Evolutionary conservation across 2,797 vertebrate genomes (phyloP).

Genomic region (Enteromius afrohamiltoni): DNA sequence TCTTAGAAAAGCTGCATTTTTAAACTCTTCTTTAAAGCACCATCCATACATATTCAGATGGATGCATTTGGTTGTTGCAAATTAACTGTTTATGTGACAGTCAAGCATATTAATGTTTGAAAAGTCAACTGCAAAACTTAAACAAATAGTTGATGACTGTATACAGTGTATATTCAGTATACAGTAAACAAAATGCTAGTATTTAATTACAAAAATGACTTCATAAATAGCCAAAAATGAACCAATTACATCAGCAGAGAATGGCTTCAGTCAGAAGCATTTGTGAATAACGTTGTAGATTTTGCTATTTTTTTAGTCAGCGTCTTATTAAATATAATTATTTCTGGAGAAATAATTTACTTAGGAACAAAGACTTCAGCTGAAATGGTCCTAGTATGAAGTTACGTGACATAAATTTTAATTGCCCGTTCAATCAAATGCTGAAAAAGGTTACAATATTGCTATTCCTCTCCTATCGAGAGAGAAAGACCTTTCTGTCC

Average conservation of each 20-base stretch:
- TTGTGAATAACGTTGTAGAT: background rate
- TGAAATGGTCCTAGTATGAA: background rate
- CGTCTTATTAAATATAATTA: constrained; percentile 42
- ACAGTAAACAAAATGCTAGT: background rate
- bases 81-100: background rate
- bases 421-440: constrained; percentile 61
- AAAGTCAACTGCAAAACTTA: background rate
- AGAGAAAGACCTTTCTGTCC: constrained; percentile 28
- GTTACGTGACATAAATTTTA: constrained; percentile 51
- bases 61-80: background rate
- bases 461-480: constrained; percentile 50
- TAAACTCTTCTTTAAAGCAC: constrained; percentile 10
- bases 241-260: background rate
- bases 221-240: background rate
- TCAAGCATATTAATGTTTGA: background rate
- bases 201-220: background rate
- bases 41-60: background rate
- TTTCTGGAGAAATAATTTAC: constrained; percentile 30
- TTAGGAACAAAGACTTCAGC: background rate
- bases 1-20: background rate
- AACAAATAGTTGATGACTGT: background rate
- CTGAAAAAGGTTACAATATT: constrained; percentile 54
- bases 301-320: background rate
- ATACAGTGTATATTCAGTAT: background rate
- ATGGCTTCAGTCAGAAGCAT: background rate